Evolutionary conservation across 2,113 vertebrate genomes (phyloP).

Genomic region (Solea senegalensis): DNA sequence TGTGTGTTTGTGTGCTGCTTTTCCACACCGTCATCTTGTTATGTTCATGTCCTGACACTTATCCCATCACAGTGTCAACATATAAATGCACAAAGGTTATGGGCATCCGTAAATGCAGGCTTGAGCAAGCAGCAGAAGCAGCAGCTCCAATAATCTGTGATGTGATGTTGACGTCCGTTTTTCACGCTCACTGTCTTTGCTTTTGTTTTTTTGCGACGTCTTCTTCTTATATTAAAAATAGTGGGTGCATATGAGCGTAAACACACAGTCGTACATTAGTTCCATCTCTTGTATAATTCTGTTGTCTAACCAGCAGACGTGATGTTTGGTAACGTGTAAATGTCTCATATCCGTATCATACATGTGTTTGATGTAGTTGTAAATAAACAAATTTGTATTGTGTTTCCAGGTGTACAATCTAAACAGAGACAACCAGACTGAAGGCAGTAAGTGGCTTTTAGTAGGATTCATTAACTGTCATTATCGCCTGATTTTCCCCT

Average conservation of each 20-base stretch:
- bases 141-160: not conserved
- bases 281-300: no score
- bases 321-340: not conserved
- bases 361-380: not conserved
- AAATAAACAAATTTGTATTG: not conserved
- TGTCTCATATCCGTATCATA: not conserved
- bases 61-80: constrained; percentile 6
- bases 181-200: no score
- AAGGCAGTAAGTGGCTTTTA: constrained; percentile 89
- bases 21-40: constrained; percentile 7
- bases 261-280: no score
- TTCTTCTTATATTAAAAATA: not conserved
- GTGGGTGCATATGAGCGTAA: no score
- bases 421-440: constrained; percentile 93
- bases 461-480: not conserved
- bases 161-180: not conserved
- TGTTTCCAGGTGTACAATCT: constrained; percentile 92
- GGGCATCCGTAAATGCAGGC: constrained; percentile 16
- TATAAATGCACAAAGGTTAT: constrained; percentile 34
- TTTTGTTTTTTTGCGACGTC: constrained; percentile 2
- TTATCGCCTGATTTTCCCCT: not conserved
- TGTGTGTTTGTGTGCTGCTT: not conserved
- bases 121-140: constrained; percentile 13
- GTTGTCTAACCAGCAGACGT: not conserved
- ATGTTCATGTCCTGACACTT: constrained; percentile 29